Percentiles rank a stretch among this genome's conserved stretches.
phyloP scores from a whole-genome alignment of 2,888 invertebrate species.

The Liodrosophila aerea region DNA sequence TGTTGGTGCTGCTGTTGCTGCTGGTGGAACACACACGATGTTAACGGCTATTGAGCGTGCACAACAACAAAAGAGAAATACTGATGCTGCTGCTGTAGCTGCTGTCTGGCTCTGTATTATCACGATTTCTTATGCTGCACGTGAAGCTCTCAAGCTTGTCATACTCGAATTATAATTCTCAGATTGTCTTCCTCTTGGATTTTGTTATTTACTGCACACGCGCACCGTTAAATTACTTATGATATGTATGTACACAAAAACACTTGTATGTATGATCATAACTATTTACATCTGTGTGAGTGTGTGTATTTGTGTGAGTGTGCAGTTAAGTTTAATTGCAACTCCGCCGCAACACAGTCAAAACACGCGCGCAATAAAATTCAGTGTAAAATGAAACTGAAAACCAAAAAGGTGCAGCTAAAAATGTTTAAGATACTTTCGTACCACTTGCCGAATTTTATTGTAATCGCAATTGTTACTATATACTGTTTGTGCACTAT shows the following conservation, averaged over 20 bases:
- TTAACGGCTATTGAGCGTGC: conserved; percentile 49
- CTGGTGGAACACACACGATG: conserved; percentile 52
- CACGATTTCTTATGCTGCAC: conserved; percentile 58
- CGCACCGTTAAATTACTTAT: conserved; percentile 30
- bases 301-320: no score
- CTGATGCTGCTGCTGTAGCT: conserved; percentile 34
- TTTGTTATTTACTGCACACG: conserved; percentile 36
- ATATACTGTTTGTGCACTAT: conserved; percentile 19
- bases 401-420: no score
- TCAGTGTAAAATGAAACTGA: conserved; percentile 13
- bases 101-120: conserved; percentile 36
- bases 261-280: conserved; percentile 17
- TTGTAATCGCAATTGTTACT: conserved; percentile 10
- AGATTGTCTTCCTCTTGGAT: conserved; percentile 38
- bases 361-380: conserved; percentile 15
- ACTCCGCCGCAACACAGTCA: background rate
- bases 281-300: conserved; percentile 4
- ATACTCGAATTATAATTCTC: conserved; percentile 42
- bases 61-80: conserved; percentile 35
- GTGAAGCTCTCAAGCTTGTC: conserved; percentile 51
- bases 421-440: no score
- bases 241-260: conserved; percentile 3
- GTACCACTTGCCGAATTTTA: no score
- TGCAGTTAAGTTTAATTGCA: conserved; percentile 6
- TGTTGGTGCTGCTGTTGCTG: conserved; percentile 33